Percentiles rank a stretch among this genome's conserved stretches.
Conservation (phyloP, 2,113 vertebrate species). For the Scalopus aquaticus region DNA sequence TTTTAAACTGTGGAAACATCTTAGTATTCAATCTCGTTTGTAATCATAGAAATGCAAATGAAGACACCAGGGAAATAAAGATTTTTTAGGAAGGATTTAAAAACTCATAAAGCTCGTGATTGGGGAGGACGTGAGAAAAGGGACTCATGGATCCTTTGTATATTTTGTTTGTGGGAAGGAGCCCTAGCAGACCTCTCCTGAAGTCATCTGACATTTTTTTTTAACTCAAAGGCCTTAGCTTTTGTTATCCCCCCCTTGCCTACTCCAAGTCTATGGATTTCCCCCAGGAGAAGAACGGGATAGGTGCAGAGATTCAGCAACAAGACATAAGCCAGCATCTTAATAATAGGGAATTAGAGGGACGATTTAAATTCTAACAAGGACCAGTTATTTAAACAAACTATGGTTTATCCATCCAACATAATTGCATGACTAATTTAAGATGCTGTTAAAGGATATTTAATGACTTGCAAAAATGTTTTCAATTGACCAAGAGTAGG, state of each 20-base stretch:
- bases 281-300: background rate
- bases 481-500: background rate
- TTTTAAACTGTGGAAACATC: slow-evolving; percentile 63
- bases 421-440: background rate
- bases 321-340: background rate
- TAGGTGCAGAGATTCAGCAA: background rate
- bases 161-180: background rate
- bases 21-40: slow-evolving; percentile 30
- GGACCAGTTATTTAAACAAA: background rate
- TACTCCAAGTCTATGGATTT: background rate
- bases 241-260: background rate
- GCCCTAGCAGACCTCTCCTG: background rate
- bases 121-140: background rate
- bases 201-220: background rate
- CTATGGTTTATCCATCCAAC: background rate
- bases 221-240: background rate
- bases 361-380: background rate
- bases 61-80: slow-evolving; percentile 40
- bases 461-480: background rate
- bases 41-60: slow-evolving; percentile 63
- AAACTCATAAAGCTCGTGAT: background rate
- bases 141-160: background rate
- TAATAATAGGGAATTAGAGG: background rate
- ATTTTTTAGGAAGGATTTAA: slow-evolving; percentile 37
- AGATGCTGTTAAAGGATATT: background rate